Base-by-base conservation (phyloP, 2,797 vertebrate species). In the Scleropages formosus region DNA sequence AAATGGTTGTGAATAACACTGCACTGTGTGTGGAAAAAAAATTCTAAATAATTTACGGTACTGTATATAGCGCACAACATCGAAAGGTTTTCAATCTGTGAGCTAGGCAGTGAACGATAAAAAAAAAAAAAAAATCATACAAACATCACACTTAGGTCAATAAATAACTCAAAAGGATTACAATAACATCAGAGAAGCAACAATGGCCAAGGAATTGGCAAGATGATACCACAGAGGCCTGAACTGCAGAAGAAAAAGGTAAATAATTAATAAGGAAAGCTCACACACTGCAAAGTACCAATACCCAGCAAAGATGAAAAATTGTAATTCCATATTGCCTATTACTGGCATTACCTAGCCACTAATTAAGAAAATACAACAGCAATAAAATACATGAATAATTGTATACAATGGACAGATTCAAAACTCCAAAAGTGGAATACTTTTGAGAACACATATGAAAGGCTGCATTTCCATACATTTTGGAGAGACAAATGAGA, bases 101-200 rank as follows among this genome's bases (percentile, higher is more conserved):
- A 74, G 22, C 18, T 20, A 20, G 26, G 44, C 58, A 60, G 39
- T 44, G 27, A 44, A 65, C 22, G 24, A 49, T 69, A 69, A 39
- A 24, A 51, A 39, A 56, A 49, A 27, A 69, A 69, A 39, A 24
- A 51, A 39, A 56, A 49, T 27, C 56, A 72, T 46, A 27, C 22
- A 6, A 20, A 61, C 26, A 56, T 63, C 46, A 26, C 59, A 44
- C 67, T 62, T 24, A 66, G 64, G 67, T 70, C 66, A 76, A 70
- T 76, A 75, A 75, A 75, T 70, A 76, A 53, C 8, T 53, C 46
- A 61, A 73, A 73, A 51, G 44, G n/a, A 24, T 20, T 13, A 63
- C 26, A 63, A 70, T 11, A 44, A 63, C 31, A 31, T 69, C 39
- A 44, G 58, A 31, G 47, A 70, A 70, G n/a, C 16, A 71, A 63